Base-by-base conservation (phyloP, 2,888 invertebrate species). In the Folsomia manolachei region DNA sequence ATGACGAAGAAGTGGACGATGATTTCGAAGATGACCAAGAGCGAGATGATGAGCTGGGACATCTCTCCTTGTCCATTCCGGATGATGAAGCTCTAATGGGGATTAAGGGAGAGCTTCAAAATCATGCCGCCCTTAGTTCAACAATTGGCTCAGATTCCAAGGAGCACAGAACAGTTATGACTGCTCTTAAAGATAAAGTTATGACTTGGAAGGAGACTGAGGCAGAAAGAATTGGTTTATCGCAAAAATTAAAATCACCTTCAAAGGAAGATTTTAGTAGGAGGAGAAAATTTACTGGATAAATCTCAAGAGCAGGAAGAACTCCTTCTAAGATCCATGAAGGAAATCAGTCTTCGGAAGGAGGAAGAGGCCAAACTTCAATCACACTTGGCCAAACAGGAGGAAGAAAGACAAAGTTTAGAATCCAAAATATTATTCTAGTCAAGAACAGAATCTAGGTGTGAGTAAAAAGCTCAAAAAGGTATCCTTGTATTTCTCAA, bases 241-340 rank as follows among this genome's bases (percentile, higher is more conserved):
- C 91, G 76, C 90, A 90, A 67, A 83, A 97, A 2, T 88, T 91
- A 72, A 90, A 92, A 73, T 96, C 97, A 83, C n/a, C 88, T 99
- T 71, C 89, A 90, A 76, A 91, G 92, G 7, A 97, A 97, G 84
- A 95, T 99, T 70, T 88, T 99, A 24, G 94, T 98, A 0, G 99
- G 99, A 0, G 99, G 99, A 0, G 98, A 97, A 86, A 99, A 99
- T 86, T 87, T 99, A 7, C 87, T 99, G 76, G 98, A 98, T 83
- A 97, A 97, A 83, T 97, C 97, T 0, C 95, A 97, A 83, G 90
- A 93, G 0, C 98, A 99, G 84, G 92, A 96, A 71, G 87, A 90
- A 73, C 86, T 98, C 70, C 86, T 99, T 67, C 95, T 95, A 81
- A 93, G 93, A 75, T 93, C 95, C 0, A 91, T 94, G 18, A 86